phyloP scores from a whole-genome alignment of 2,113 vertebrate genomes.

The Clarias gariepinus region DNA sequence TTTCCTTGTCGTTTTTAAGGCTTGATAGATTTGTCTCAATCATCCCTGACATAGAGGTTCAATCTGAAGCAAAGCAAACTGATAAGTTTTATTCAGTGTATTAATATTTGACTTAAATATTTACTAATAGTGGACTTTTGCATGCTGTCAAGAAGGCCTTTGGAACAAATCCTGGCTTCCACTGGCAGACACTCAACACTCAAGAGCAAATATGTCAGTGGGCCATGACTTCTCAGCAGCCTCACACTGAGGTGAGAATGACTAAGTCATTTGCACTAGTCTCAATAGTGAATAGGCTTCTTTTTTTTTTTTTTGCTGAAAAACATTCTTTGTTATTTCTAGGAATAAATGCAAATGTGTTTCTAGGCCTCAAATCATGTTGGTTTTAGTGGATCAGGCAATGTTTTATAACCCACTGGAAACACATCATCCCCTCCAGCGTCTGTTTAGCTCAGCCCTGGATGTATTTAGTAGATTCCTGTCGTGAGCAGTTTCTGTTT shows the following conservation, averaged over 20 bases:
- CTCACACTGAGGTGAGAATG: constrained; percentile 66
- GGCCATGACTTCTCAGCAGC: constrained; percentile 53
- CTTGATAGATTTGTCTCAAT: not conserved
- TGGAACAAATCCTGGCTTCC: constrained; percentile 64
- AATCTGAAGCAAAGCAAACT: not conserved
- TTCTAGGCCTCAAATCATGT: no score
- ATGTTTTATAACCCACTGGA: not conserved
- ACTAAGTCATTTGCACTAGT: not conserved
- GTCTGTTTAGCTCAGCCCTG: constrained; percentile 1
- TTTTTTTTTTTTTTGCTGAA: not conserved
- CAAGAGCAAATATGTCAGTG: constrained; percentile 64
- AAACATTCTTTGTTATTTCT: not conserved
- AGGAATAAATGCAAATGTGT: constrained; percentile 1
- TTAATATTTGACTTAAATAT: not conserved
- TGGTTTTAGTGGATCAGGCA: not conserved
- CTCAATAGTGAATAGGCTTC: not conserved
- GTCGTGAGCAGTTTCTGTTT: no score
- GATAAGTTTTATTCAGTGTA: not conserved
- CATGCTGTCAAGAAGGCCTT: constrained; percentile 70
- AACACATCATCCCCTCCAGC: not conserved
- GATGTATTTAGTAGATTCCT: no score
- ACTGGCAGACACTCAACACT: constrained; percentile 75
- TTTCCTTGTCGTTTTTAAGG: not conserved
- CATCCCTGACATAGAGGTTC: not conserved
- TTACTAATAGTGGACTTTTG: constrained; percentile 29